These are phyloP conservation scores for Oryzias dopingdopingensis DNA, from an alignment of 2,797 vertebrate species.

Conservation along the genomic window DNA sequence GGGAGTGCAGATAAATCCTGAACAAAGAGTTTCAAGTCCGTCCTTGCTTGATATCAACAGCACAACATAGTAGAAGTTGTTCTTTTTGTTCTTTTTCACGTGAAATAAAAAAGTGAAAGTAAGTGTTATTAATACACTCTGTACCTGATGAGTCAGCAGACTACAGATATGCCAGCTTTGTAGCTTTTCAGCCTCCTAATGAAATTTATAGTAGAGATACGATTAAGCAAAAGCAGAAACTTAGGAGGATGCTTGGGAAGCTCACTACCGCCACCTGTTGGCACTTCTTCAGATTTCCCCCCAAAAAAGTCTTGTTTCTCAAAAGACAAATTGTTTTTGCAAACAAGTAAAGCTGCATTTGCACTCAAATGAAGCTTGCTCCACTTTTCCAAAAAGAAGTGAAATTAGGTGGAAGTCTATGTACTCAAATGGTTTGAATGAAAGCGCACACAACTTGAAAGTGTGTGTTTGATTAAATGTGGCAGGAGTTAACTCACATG, in stretches of 20 bases:
- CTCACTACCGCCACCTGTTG: constrained; percentile 42
- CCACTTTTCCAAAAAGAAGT: too few relatives aligned
- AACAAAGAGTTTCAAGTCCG: too few relatives aligned
- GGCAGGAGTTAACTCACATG: not conserved
- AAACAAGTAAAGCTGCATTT: too few relatives aligned
- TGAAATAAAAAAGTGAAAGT: not conserved
- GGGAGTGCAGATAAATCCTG: too few relatives aligned
- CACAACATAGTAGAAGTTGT: not conserved
- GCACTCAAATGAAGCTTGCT: too few relatives aligned
- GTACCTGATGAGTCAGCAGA: not conserved
- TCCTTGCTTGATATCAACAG: too few relatives aligned
- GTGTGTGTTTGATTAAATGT: not conserved
- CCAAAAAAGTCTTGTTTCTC: too few relatives aligned
- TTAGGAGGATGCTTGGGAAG: constrained; percentile 10
- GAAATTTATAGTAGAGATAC: not conserved
- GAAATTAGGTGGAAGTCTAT: too few relatives aligned
- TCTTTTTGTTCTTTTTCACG: not conserved
- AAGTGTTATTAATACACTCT: not conserved
- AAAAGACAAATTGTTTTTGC: too few relatives aligned
- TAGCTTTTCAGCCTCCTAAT: not conserved
- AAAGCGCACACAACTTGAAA: not conserved
- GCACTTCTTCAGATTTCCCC: too few relatives aligned
- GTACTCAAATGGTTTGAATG: not conserved
- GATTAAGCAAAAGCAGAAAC: not conserved
- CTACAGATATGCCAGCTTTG: not conserved